Base-by-base conservation (phyloP, 2,888 invertebrate species). In the Proisotoma minuta region DNA sequence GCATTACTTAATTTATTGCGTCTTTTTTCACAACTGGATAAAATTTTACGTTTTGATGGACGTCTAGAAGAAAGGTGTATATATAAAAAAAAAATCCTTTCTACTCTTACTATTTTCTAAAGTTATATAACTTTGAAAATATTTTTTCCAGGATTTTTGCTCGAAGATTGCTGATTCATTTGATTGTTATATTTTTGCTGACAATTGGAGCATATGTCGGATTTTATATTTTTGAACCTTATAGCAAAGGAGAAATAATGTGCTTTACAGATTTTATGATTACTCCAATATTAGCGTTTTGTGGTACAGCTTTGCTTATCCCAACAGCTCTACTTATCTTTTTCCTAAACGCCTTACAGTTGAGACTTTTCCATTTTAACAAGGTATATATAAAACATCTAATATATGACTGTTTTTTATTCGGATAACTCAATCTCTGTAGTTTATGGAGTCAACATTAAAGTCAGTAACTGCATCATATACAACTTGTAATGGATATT, bases 1-100 rank as follows among this genome's bases (percentile, higher is more conserved):
- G 28, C 47, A 10, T 40, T 72, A 3, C 51, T 72, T 3, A 23
- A 47, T n/a, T 70, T 68, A 40, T 57, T 72, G 43, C 53, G 62
- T 22, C 63, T 68, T 49, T 68, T 70, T 59, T 49, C 40, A 1
- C 61, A 61, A 47, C 28, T 72, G 22, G 72, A 72, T 40, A 68
- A 70, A 64, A 66, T 72, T 27, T 50, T 72, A 3, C 43, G 57
- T 43, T 72, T 72, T 50, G 67, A 68, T 52, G 69, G 64, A n/a
- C 39, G 62, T 8, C 28, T 34, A 18, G 54, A 64, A 18, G 72
- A 70, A 43, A 43, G 52, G 2, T 58, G 40, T 12, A 15, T 34
- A n/a, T n/a, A n/a, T n/a, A n/a, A n/a, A n/a, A n/a, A n/a, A n/a
- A n/a, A n/a, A n/a, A n/a, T n/a, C n/a, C n/a, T n/a, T n/a, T n/a